Conservation (phyloP, 2,113 vertebrate species). For the Paralichthys olivaceus region DNA sequence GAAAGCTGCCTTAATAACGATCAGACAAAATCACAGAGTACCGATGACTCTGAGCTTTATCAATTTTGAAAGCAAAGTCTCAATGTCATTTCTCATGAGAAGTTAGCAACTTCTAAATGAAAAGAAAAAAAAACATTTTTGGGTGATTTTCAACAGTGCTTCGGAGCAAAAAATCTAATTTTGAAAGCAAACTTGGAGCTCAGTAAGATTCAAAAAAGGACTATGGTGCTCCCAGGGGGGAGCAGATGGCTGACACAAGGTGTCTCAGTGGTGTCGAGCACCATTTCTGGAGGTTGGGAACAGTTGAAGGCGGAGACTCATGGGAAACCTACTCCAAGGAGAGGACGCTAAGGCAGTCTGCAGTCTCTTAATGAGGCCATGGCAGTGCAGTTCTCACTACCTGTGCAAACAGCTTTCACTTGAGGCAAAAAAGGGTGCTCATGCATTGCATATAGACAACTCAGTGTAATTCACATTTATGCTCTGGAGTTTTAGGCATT, state of each 20-base stretch:
- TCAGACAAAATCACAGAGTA: not conserved
- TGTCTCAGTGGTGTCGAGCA: slow-evolving; percentile 51
- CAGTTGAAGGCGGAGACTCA: slow-evolving; percentile 66
- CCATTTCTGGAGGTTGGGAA: slow-evolving; percentile 51
- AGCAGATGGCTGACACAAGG: slow-evolving; percentile 62
- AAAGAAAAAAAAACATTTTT: not conserved
- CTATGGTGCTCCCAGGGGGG: slow-evolving; percentile 28
- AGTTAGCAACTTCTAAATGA: not conserved
- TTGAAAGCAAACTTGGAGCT: slow-evolving; percentile 13
- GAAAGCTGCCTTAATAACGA: not conserved
- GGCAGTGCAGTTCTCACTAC: slow-evolving; percentile 7
- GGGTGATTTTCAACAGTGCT: not conserved
- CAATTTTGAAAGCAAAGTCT: not conserved
- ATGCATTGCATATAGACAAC: not conserved
- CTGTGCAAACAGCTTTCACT: slow-evolving; percentile 44
- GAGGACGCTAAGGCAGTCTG: slow-evolving; percentile 63
- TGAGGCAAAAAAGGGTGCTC: slow-evolving; percentile 5
- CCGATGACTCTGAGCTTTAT: not conserved
- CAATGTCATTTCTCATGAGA: not conserved
- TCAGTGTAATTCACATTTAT: too few relatives aligned
- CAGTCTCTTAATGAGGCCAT: slow-evolving; percentile 70
- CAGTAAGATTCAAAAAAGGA: slow-evolving; percentile 38
- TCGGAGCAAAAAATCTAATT: slow-evolving; percentile 20
- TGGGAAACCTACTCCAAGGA: slow-evolving; percentile 65
- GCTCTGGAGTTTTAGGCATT: not conserved